These are phyloP conservation scores for Aurelia sp. DNA, from an alignment of 30 jellyfish, hydroid and myxozoan species.

Conservation along the genomic window DNA sequence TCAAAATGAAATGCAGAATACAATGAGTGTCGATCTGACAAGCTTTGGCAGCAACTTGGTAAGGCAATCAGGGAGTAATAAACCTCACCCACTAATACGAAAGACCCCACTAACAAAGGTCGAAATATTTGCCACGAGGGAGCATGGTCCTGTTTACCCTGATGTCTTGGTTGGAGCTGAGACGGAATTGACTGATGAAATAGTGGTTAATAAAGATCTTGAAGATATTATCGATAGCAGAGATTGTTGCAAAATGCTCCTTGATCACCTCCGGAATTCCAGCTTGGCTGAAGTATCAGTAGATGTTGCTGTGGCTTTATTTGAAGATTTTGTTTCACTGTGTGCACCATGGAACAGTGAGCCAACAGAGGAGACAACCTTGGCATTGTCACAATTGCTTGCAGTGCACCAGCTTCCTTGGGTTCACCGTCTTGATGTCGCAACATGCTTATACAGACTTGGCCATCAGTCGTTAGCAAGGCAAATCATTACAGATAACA, in stretches of 20 bases:
- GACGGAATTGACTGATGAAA: neutral
- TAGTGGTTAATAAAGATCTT: neutral
- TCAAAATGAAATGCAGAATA: constrained; percentile 5
- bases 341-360: too few relatives aligned
- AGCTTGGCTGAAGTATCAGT: too few relatives aligned
- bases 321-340: too few relatives aligned
- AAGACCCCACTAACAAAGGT: constrained; percentile 19
- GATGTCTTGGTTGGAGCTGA: constrained; percentile 19
- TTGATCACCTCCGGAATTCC: neutral
- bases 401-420: neutral
- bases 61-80: neutral
- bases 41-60: constrained; percentile 13
- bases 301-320: too few relatives aligned
- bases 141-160: constrained; percentile 14
- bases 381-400: neutral
- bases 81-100: constrained; percentile 25
- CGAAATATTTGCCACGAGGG: constrained; percentile 16
- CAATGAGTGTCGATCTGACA: constrained; percentile 26
- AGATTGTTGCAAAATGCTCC: neutral
- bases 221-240: constrained; percentile 15
- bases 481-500: neutral
- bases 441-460: neutral
- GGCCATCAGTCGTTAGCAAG: neutral
- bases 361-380: too few relatives aligned
- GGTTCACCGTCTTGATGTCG: neutral